Conservation (phyloP, 2,113 vertebrate species). For the Benitochromis conjunctus region DNA sequence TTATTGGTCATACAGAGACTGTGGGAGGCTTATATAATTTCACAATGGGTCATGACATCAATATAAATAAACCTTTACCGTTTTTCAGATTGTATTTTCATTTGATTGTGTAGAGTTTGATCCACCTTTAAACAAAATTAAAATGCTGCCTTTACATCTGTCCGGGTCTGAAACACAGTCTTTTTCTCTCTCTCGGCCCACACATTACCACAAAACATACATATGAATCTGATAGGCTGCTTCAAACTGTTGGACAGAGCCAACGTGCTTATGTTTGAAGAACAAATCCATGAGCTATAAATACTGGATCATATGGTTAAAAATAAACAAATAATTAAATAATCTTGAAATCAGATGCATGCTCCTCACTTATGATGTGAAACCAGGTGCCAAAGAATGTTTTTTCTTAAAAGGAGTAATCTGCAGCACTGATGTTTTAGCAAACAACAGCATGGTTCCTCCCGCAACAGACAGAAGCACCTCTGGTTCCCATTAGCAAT, state of each 20-base stretch:
- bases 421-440: constrained; percentile 35
- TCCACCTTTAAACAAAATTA: constrained; percentile 63
- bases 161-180: background rate
- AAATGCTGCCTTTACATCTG: constrained; percentile 28
- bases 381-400: constrained; percentile 24
- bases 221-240: constrained; percentile 19
- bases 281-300: constrained; percentile 44
- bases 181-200: background rate
- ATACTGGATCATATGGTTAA: constrained; percentile 49
- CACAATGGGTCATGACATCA: constrained; percentile 50
- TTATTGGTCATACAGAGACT: constrained; percentile 20
- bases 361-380: constrained; percentile 44
- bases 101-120: constrained; percentile 45
- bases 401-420: constrained; percentile 17
- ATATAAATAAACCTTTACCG: constrained; percentile 29
- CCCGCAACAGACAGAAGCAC: constrained; percentile 69
- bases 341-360: constrained; percentile 28
- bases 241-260: background rate
- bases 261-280: constrained; percentile 34
- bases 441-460: constrained; percentile 24
- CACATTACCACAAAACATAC: background rate
- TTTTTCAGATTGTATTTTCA: constrained; percentile 24
- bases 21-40: constrained; percentile 30
- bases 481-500: constrained; percentile 76
- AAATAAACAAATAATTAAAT: background rate